phyloP scores from a whole-genome alignment of 2,888 invertebrate species.

The Lymantria monacha region DNA sequence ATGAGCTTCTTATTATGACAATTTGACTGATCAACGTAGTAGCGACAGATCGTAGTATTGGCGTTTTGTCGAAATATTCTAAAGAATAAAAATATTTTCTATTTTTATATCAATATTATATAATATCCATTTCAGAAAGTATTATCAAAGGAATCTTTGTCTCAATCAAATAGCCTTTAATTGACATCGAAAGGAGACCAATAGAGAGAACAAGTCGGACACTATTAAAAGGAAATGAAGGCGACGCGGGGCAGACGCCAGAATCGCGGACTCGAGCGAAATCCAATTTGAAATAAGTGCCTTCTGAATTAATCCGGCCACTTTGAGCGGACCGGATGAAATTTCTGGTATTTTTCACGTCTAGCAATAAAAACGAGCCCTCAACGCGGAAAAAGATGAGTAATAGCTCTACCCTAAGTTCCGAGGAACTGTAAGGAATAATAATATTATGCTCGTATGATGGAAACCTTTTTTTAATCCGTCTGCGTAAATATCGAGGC shows the following conservation, averaged over 20 bases:
- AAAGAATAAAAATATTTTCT: too few species aligned
- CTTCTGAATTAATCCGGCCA: constrained; percentile 80
- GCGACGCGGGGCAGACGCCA: constrained; percentile 48
- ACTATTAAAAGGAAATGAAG: constrained; percentile 72
- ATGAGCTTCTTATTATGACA: too few species aligned
- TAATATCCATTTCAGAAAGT: constrained; percentile 3
- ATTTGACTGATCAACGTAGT: too few species aligned
- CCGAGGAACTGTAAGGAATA: constrained; percentile 73
- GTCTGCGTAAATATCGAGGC: constrained; percentile 47
- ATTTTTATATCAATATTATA: too few species aligned
- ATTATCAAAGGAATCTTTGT: constrained; percentile 19
- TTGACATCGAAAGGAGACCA: constrained; percentile 46
- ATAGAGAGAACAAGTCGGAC: constrained; percentile 55
- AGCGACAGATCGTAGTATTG: too few species aligned
- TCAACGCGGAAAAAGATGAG: constrained; percentile 75
- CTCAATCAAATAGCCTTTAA: constrained; percentile 40
- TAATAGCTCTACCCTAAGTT: constrained; percentile 70
- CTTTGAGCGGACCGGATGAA: constrained; percentile 76
- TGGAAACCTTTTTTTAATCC: constrained; percentile 68
- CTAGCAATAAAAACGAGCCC: constrained; percentile 78
- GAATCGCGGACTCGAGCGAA: constrained; percentile 62
- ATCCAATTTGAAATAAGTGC: constrained; percentile 82
- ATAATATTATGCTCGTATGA: constrained; percentile 71
- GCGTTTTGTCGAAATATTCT: too few species aligned
- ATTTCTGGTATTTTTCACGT: constrained; percentile 82